Base-by-base conservation (phyloP, 2,113 vertebrate genomes). In the Electrona antarctica region DNA sequence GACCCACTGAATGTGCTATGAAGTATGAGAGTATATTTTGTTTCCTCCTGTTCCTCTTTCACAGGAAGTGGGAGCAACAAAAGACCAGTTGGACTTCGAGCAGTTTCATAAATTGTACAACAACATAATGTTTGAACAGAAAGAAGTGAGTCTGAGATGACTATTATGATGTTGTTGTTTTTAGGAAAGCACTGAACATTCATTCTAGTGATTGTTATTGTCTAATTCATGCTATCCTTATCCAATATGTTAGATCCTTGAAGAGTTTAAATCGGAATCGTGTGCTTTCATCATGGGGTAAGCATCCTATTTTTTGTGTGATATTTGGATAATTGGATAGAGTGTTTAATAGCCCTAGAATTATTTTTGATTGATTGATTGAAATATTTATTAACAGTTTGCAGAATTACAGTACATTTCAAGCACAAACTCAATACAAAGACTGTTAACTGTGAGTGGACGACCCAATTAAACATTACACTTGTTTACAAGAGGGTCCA, bases 71-170 rank as follows among this genome's bases (percentile, higher is more conserved):
- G 95, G 95, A 1, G 93, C 92, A 5, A 94, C 94, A 68, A 97
- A 95, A 81, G 97, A 99, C 21, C 93, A 95, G 3, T 92, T 99
- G 82, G 96, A 94, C 84, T 98, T 97, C 81, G 98, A 96, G 83
- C 95, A 98, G 83, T 96, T 99, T 86, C 97, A 99, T 83, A 93
- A 96, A 85, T 95, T 98, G 87, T 99, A 99, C 88, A 99, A 99
- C 84, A 95, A 95, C 56, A 89, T 99, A 8, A 97, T 98, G 96
- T 99, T 97, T 89, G 97, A 99, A 46, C 98, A 99, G 78, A 98
- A 95, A 71, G 92, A 80, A 78, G 97, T 98, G 90, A 85, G 90
- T 85, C 10, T 50, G 7, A 47, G 12, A 56, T 2, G 0, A 14
- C 61, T n/a, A 21, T 21, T 21, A 21, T 12, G 7, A 8, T 29